phyloP scores from a whole-genome alignment of 2,888 invertebrate genomes.

The Dryobotodes eremita region DNA sequence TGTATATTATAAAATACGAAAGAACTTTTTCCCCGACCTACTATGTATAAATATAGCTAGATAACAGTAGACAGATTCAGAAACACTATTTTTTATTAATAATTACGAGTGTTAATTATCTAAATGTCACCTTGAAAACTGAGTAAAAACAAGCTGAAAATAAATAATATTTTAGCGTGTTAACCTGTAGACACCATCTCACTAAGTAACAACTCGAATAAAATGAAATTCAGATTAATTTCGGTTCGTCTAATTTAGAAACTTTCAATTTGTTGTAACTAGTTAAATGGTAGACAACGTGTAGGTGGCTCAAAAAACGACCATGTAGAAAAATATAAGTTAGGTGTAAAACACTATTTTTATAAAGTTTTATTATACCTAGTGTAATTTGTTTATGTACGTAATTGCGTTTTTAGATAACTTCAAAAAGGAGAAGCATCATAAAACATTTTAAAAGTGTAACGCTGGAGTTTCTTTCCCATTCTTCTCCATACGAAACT shows the following conservation, averaged over 20 bases:
- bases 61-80: not conserved
- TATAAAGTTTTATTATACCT: not conserved
- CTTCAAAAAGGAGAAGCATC: not conserved
- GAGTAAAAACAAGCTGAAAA: not conserved
- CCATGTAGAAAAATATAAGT: not conserved
- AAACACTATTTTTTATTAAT: not conserved
- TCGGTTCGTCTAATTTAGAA: not conserved
- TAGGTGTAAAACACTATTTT: not conserved
- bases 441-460: not conserved
- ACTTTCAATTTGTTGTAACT: slow-evolving; percentile 5
- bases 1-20: too few species aligned
- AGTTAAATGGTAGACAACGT: not conserved
- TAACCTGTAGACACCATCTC: not conserved
- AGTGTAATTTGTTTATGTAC: not conserved
- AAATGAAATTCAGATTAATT: not conserved
- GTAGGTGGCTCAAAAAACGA: slow-evolving; percentile 1
- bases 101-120: too few species aligned
- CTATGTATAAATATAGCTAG: too few species aligned
- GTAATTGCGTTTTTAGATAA: not conserved
- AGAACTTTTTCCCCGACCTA: too few species aligned
- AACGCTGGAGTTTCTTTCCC: not conserved
- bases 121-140: too few species aligned
- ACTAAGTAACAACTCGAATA: not conserved
- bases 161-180: not conserved
- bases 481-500: not conserved